These are phyloP conservation scores for Scatophagus argus DNA, from an alignment of 2,113 vertebrate species.

Conservation along the genomic window DNA sequence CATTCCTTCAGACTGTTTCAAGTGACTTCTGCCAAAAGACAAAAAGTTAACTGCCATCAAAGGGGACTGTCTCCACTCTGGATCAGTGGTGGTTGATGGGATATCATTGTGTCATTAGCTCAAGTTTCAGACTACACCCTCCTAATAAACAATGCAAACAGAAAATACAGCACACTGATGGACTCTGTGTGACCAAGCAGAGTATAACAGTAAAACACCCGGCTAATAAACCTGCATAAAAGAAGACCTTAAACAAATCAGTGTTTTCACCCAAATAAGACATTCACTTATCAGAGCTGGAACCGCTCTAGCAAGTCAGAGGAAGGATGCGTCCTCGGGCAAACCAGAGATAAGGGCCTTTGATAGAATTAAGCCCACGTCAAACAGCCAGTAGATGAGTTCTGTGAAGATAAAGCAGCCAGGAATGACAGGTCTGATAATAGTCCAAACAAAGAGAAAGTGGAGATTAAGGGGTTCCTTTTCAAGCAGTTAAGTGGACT, in stretches of 20 bases:
- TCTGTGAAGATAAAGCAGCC: conserved; percentile 76
- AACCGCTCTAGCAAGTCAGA: conserved; percentile 39
- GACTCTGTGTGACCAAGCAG: not conserved
- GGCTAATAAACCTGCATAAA: conserved; percentile 7
- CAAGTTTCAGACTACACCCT: conserved; percentile 41
- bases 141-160: conserved; percentile 28
- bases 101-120: conserved; percentile 34
- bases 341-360: conserved; percentile 73
- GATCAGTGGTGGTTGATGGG: conserved; percentile 41
- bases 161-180: not conserved
- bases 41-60: conserved; percentile 57
- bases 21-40: conserved; percentile 57
- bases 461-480: conserved; percentile 82
- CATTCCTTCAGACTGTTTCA: conserved; percentile 73
- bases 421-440: conserved; percentile 78
- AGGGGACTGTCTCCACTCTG: conserved; percentile 51
- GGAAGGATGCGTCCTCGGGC: conserved; percentile 72
- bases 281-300: conserved; percentile 39
- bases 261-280: conserved; percentile 34
- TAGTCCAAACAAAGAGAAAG: conserved; percentile 82
- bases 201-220: conserved; percentile 6
- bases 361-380: conserved; percentile 79
- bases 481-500: conserved; percentile 79
- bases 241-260: conserved; percentile 21
- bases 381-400: conserved; percentile 76